phyloP scores from a whole-genome alignment of 2,113 vertebrate genomes.

The Panurus biarmicus region DNA sequence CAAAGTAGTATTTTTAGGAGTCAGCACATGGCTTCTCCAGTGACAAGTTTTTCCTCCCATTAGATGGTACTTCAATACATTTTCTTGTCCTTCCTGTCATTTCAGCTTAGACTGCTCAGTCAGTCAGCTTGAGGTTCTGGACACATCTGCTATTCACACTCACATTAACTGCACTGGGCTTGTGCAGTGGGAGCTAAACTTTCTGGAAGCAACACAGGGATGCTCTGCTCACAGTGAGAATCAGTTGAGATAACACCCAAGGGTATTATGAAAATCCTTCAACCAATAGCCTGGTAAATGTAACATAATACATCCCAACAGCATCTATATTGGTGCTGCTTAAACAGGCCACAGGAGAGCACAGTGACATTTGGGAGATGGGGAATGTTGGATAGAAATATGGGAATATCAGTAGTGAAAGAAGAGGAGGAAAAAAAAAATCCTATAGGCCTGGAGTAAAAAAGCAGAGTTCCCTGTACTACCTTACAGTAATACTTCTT shows the following conservation, averaged over 20 bases:
- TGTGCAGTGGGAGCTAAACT: not conserved
- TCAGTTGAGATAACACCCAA: not conserved
- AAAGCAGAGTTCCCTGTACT: not conserved
- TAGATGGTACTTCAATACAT: not conserved
- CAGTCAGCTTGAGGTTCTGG: not conserved
- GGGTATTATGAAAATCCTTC: not conserved
- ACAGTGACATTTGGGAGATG: not conserved
- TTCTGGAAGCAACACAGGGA: not conserved
- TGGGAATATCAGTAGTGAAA: not conserved
- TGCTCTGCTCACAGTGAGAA: not conserved
- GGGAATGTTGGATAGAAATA: not conserved
- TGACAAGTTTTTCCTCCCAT: accelerated
- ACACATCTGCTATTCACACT: accelerated
- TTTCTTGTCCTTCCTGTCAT: not conserved
- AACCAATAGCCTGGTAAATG: accelerated
- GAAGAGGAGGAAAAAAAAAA: not conserved
- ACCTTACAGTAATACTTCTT: not conserved
- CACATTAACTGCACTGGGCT: accelerated
- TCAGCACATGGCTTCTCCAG: not conserved
- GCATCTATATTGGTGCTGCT: not conserved
- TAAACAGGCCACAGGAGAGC: not conserved
- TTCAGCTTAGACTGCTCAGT: not conserved
- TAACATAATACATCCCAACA: not conserved
- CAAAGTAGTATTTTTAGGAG: not conserved
- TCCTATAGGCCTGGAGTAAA: not conserved